A percentile compares a stretch with the other conserved stretches of the same genome.
Evolutionary conservation across 2,113 vertebrate species (phyloP).

Genomic region (Crotalus horridus): DNA sequence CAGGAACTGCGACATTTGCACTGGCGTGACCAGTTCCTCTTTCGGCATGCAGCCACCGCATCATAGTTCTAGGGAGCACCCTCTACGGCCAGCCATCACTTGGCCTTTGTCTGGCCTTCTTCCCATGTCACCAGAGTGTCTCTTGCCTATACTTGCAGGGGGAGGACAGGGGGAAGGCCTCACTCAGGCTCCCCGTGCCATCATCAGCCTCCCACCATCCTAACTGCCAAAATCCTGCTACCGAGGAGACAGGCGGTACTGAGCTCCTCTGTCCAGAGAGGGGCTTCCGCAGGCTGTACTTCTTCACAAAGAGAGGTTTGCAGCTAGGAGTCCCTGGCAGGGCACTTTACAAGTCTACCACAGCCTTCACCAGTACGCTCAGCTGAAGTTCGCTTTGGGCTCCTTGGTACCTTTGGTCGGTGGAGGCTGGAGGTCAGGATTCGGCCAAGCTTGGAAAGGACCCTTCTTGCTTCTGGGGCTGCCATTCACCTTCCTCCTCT

Average conservation of each 20-base stretch:
- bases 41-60: neutral
- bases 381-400: slow-evolving; percentile 55
- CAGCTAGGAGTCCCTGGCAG: neutral
- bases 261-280: slow-evolving; percentile 18
- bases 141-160: neutral
- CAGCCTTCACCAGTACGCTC: slow-evolving; percentile 68
- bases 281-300: slow-evolving; percentile 19
- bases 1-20: neutral
- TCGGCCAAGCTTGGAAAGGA: slow-evolving; percentile 59
- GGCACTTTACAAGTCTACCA: slow-evolving; percentile 73
- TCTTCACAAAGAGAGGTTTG: slow-evolving; percentile 4
- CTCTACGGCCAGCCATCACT: neutral
- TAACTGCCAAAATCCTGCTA: neutral
- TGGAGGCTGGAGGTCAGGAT: slow-evolving; percentile 47
- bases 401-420: slow-evolving; percentile 38
- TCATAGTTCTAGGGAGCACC: neutral
- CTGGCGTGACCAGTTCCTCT: neutral
- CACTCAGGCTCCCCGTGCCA: neutral
- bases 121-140: neutral
- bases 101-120: neutral
- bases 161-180: neutral
- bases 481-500: slow-evolving; percentile 52
- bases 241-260: neutral
- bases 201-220: neutral
- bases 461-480: slow-evolving; percentile 51